These are phyloP conservation scores for Bombus fervidus DNA, from an alignment of 1,140 invertebrate species.

Conservation along the genomic window DNA sequence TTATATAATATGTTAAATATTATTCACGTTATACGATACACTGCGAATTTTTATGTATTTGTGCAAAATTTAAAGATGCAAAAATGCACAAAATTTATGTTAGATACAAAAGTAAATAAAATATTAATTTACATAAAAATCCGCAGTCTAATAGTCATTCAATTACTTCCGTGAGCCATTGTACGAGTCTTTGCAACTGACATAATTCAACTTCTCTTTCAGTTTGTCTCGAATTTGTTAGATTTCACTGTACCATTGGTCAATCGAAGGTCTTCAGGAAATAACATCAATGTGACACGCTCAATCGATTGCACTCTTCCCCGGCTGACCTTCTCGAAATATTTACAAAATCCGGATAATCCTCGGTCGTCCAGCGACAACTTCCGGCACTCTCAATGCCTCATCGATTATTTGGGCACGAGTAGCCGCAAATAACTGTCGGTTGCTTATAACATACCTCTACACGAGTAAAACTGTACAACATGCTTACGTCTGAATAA, in stretches of 20 bases:
- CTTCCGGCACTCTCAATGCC: constrained; percentile 7
- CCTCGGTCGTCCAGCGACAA: not conserved
- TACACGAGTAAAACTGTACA: constrained; percentile 17
- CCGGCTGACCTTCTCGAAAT: constrained; percentile 35
- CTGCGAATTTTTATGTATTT: no score
- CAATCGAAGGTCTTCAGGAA: constrained; percentile 18
- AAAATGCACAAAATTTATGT: no score
- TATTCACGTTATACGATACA: no score
- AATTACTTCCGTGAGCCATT: not conserved
- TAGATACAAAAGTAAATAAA: no score
- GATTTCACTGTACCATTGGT: not conserved
- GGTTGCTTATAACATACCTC: not conserved
- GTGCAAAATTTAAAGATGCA: no score
- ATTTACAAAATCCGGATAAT: constrained; percentile 12
- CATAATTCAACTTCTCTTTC: not conserved
- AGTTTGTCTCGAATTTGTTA: not conserved
- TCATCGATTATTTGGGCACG: constrained; percentile 27
- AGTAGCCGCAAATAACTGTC: constrained; percentile 3
- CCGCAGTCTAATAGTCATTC: no score
- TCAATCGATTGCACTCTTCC: constrained; percentile 42
- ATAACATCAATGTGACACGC: not conserved
- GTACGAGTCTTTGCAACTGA: not conserved
- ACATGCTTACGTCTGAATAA: constrained; percentile 11
- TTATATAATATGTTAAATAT: not conserved
- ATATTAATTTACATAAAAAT: no score